A percentile compares a stretch with the other conserved stretches of the same genome.
Conservation (phyloP, 2,113 vertebrate genomes). For the Heloderma charlesbogerti region DNA sequence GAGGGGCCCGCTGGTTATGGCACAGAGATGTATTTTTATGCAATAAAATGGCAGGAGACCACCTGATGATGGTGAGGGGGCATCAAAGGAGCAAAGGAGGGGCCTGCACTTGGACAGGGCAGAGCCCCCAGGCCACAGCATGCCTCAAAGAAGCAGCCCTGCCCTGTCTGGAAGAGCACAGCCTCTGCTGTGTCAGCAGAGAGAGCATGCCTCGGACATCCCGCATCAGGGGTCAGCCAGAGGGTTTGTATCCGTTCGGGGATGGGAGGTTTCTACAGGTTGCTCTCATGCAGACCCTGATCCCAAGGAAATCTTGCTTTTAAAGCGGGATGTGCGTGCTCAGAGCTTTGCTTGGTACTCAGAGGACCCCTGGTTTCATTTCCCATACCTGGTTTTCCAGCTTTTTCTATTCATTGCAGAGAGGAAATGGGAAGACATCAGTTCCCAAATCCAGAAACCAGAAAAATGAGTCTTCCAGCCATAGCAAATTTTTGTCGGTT, state of each 20-base stretch:
- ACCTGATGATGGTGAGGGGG: background rate
- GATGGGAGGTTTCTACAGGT: background rate
- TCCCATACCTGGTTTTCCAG: background rate
- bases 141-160: background rate
- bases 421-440: too few species aligned
- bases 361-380: background rate
- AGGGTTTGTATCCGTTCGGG: background rate
- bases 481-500: background rate
- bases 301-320: too few species aligned
- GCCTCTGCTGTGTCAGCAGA: background rate
- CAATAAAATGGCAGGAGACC: constrained; percentile 63
- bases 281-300: too few species aligned
- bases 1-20: background rate
- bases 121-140: background rate
- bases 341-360: background rate
- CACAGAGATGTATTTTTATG: constrained; percentile 65
- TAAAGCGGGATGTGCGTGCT: background rate
- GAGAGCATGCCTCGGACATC: too few species aligned
- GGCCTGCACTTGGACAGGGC: constrained; percentile 11
- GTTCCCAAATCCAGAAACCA: background rate
- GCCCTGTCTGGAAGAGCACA: background rate
- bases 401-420: too few species aligned
- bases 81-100: constrained; percentile 3
- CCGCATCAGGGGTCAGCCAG: background rate
- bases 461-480: too few species aligned